Conservation (phyloP, 2,797 vertebrate genomes). For the Sebastes itinus region DNA sequence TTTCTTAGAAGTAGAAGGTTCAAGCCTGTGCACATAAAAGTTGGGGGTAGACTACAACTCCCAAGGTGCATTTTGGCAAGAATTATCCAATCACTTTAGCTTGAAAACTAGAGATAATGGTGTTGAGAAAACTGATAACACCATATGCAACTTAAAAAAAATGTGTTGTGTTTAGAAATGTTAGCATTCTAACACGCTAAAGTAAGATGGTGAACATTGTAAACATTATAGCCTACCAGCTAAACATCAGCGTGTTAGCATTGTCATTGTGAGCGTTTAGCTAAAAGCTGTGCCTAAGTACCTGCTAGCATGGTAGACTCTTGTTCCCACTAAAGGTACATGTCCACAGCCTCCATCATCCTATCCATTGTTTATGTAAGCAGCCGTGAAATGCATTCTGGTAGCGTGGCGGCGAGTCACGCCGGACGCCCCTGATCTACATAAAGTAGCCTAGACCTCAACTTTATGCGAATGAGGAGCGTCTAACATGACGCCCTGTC, state of each 20-base stretch:
- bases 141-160: too few relatives aligned
- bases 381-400: too few relatives aligned
- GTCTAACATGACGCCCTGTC: too few relatives aligned
- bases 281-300: neutral
- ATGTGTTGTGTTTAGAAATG: neutral
- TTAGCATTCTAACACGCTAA: neutral
- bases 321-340: neutral
- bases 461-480: too few relatives aligned
- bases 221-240: neutral
- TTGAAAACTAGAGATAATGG: neutral
- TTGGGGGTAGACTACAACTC: neutral
- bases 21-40: neutral
- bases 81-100: neutral
- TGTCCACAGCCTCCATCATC: too few relatives aligned
- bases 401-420: too few relatives aligned
- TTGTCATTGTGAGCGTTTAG: neutral
- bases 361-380: too few relatives aligned
- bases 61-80: neutral
- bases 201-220: neutral
- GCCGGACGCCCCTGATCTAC: too few relatives aligned
- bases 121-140: neutral
- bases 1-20: neutral
- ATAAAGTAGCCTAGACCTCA: too few relatives aligned
- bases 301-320: neutral
- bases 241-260: neutral